phyloP scores from a whole-genome alignment of 2,113 vertebrate genomes.

The Neotoma lepida region DNA sequence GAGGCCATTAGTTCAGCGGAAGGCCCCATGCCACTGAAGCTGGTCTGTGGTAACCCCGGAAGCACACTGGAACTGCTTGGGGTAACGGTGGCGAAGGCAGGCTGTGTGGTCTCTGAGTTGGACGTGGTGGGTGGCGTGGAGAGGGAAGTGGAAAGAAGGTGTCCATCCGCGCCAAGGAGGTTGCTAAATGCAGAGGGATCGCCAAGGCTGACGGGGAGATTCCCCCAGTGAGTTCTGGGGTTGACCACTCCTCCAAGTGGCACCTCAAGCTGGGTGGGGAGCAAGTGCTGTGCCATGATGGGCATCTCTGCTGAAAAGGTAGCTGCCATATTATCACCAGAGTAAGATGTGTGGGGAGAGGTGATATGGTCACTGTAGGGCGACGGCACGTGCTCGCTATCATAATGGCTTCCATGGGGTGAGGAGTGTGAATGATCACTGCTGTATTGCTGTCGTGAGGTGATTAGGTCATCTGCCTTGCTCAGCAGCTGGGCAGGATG shows the following conservation, averaged over 20 bases:
- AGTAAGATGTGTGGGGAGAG: constrained; percentile 92
- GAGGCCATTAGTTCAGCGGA: constrained; percentile 92
- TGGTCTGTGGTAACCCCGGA: constrained; percentile 93
- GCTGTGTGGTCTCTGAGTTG: constrained; percentile 95
- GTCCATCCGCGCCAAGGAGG: constrained; percentile 94
- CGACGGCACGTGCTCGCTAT: constrained; percentile 96
- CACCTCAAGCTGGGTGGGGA: constrained; percentile 92
- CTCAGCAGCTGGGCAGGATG: constrained; percentile 91
- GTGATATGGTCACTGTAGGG: constrained; percentile 97
- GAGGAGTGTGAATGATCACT: constrained; percentile 92
- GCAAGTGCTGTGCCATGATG: constrained; percentile 91
- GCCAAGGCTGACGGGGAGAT: constrained; percentile 91
- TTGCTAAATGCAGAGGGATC: constrained; percentile 95
- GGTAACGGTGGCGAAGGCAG: constrained; percentile 92
- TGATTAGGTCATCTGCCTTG: constrained; percentile 92
- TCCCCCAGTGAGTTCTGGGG: constrained; percentile 95
- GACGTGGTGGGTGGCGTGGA: constrained; percentile 96
- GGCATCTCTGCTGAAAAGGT: constrained; percentile 94
- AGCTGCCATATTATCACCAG: constrained; percentile 88
- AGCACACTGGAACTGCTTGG: constrained; percentile 91
- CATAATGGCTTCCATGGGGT: constrained; percentile 96
- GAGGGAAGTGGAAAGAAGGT: constrained; percentile 97
- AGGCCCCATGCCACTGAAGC: constrained; percentile 90
- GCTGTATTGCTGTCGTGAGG: constrained; percentile 92
- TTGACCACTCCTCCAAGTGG: constrained; percentile 93